Evolutionary conservation across 2,113 vertebrate species (phyloP).

Genomic region (human): DNA sequence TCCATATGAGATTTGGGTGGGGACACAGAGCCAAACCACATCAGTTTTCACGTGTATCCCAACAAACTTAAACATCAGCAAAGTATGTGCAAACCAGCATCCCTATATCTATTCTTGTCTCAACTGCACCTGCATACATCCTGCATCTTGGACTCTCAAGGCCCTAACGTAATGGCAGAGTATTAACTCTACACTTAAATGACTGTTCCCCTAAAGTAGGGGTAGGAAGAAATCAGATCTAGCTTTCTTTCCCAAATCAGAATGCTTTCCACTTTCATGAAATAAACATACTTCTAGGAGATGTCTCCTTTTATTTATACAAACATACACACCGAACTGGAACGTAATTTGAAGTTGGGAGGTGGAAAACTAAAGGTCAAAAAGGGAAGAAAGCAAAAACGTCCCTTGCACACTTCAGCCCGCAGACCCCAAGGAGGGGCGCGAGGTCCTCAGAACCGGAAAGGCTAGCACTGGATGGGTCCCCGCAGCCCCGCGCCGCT

Average conservation of each 20-base stretch:
- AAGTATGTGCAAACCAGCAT: neutral
- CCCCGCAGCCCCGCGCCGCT: rapidly evolving
- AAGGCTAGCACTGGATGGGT: rapidly evolving
- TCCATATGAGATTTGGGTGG: too few species aligned
- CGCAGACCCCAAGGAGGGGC: rapidly evolving
- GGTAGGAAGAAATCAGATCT: neutral
- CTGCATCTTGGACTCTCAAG: neutral
- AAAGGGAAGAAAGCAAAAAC: neutral
- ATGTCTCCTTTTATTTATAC: neutral
- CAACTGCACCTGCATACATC: neutral
- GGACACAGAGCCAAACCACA: too few species aligned
- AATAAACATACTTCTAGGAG: neutral
- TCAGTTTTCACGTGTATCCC: neutral
- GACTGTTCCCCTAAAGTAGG: neutral
- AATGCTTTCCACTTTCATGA: neutral
- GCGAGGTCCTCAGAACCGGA: rapidly evolving
- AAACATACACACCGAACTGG: neutral
- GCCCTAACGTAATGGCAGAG: neutral
- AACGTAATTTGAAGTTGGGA: neutral
- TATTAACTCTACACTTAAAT: neutral
- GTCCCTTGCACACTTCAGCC: neutral
- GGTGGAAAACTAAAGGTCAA: neutral
- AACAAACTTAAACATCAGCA: neutral
- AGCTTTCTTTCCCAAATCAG: neutral
- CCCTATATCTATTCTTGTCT: neutral